Conservation (phyloP, 2,888 invertebrate species). For the Automeris io region DNA sequence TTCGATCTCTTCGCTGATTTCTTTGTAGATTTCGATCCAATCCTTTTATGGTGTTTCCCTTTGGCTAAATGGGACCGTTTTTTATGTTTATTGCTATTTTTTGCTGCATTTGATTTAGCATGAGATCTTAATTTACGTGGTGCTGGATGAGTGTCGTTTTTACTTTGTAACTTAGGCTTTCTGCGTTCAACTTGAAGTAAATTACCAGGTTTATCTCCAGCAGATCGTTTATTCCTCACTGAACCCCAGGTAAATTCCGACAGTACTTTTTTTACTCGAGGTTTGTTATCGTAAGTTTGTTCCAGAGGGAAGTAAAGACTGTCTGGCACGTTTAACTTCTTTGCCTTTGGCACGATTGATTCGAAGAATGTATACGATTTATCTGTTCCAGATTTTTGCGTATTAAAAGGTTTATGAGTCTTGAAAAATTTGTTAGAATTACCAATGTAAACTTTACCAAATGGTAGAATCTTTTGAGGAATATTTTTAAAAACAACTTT, state of each 20-base stretch:
- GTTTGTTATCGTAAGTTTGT: constrained; percentile 20
- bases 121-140: not conserved
- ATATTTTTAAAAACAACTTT: constrained; percentile 16
- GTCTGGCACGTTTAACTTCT: constrained; percentile 23
- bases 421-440: constrained; percentile 35
- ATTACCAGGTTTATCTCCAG: constrained; percentile 3
- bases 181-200: not conserved
- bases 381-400: constrained; percentile 8
- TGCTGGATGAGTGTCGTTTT: not conserved
- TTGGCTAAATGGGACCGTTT: not conserved
- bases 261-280: constrained; percentile 41
- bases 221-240: constrained; percentile 28
- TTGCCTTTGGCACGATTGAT: constrained; percentile 11
- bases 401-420: constrained; percentile 2
- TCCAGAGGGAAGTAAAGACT: constrained; percentile 37
- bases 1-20: constrained; percentile 3
- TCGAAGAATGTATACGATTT: constrained; percentile 42
- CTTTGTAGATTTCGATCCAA: constrained; percentile 1
- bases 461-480: constrained; percentile 30
- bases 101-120: not conserved
- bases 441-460: constrained; percentile 29
- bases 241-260: constrained; percentile 22
- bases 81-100: not conserved
- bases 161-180: not conserved
- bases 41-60: not conserved